Base-by-base conservation (phyloP, 2,797 vertebrate genomes). In the Uromys caudimaculatus region DNA sequence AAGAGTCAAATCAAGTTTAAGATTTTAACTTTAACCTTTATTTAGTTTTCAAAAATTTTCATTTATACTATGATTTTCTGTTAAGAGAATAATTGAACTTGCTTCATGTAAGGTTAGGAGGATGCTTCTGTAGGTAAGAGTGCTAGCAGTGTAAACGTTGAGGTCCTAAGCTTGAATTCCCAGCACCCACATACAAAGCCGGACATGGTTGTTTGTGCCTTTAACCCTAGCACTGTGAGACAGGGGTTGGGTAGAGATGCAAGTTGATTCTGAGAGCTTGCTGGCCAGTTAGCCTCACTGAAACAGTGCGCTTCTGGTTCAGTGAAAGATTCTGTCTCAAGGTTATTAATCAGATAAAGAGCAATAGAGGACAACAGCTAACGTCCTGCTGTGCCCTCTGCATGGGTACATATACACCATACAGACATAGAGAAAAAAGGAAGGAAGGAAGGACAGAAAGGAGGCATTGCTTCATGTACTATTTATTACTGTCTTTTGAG, bases 1-100 rank as follows among this genome's bases (percentile, higher is more conserved):
- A 98, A 98, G 99, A 95, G 13, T 64, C n/a, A 79, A 50, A 58
- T 83, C 85, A 41, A 75, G 52, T 62, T 77, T 97, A 95, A 93
- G 35, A 79, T 90, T 84, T 79, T 84, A 32, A 81, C 8, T 96
- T 97, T 91, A 85, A 73, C 6, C 56, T 91, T 93, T 96, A 79
- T 75, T 19, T 3, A 54, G 21, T 92, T 93, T n/a, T 0, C 58
- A 69, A 93, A 19, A 52, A 21, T 71, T 86, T 75, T 93, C 2
- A 78, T 94, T 94, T 88, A 87, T 75, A 69, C 24, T 84, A 7
- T 89, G 35, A 17, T 95, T 96, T 96, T 94, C 58, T 85, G 21
- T 90, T 83, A 7, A 89, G 62, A 94, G 32, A 86, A 44, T 44
- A 90, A 87, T 71, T 84, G 79, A 89, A 96, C 91, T 89, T 56